Evolutionary conservation across 2,888 invertebrate genomes (phyloP), one percentile per base, ranked within the genome.

Genomic region (Dasysyrphus tricinctus): DNA sequence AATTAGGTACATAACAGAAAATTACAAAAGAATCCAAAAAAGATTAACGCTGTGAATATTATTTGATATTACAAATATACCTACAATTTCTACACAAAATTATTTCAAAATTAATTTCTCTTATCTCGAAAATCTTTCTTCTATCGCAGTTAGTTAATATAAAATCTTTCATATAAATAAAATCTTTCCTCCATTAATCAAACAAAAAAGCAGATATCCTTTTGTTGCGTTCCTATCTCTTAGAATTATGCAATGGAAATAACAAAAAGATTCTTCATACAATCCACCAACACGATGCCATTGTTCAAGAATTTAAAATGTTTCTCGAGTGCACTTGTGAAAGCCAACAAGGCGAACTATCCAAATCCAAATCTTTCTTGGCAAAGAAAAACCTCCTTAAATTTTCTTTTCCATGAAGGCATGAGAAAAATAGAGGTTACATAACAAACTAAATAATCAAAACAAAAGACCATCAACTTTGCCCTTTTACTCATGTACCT

Each of bases 401-500:
- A 39, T 37, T 37, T 19, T 12, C 37, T 59, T 24, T 37, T 19
- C 16, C 11, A 34, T 19, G 19, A 39, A 12, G 3, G 24, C 3
- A 24, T 12, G 37, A 37, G 37, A 8, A n/a, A 57, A 57, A 34
- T 37, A 37, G 7, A 3, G 4, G 16, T 34, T 37, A 37, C 19
- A 37, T 37, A 16, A 19, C 1, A 34, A 37, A 37, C 19, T 49
- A 61, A 24, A 24, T 61, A 19, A 61, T 61, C 24, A 61, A 61
- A 61, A 49, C 7, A 49, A 67, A 32, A 9, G 34, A 49, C 67
- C 67, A 49, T 49, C 47, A 67, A 67, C 49, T 67, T 67, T 47
- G 49, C 37, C 84, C 67, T 80, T 80, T 80, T 24, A 47, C 56
- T 65, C 81, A 76, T 65, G 39, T 54, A 42, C 42, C 42, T 42